phyloP scores from a whole-genome alignment of 2,797 vertebrate genomes.

The Pseudocheirus occidentalis region DNA sequence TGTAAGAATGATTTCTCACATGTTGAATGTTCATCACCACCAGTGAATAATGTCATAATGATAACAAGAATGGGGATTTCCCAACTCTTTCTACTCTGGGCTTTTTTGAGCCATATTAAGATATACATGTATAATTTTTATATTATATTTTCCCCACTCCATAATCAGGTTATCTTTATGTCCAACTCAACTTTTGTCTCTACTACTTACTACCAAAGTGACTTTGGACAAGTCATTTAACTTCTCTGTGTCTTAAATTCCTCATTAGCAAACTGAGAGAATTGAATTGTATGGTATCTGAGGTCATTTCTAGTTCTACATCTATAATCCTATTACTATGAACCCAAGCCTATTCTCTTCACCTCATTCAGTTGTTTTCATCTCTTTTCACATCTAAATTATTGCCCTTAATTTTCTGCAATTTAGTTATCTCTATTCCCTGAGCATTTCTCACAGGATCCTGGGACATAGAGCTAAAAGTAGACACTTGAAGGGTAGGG shows the following conservation, averaged over 20 bases:
- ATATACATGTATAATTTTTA: background rate
- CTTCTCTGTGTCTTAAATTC: background rate
- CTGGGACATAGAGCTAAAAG: background rate
- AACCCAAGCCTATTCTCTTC: background rate
- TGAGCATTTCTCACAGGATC: background rate
- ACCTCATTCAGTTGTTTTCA: background rate
- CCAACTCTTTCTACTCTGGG: background rate
- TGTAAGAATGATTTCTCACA: background rate
- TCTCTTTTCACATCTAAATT: background rate
- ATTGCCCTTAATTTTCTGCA: background rate
- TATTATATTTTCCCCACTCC: background rate
- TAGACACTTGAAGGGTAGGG: background rate
- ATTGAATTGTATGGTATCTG: background rate
- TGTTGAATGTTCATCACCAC: background rate
- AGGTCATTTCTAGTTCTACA: background rate
- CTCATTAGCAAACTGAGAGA: background rate
- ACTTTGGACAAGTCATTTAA: background rate
- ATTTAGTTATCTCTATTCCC: background rate
- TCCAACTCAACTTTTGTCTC: background rate
- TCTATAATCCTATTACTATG: background rate
- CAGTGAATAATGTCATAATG: constrained; percentile 8
- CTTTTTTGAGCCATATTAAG: background rate
- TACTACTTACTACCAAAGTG: background rate
- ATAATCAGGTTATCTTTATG: background rate
- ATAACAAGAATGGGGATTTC: background rate